Evolutionary conservation across 1,140 invertebrate genomes (phyloP), one percentile per base, ranked within the genome.

Genomic region (Drosophila pandora): DNA sequence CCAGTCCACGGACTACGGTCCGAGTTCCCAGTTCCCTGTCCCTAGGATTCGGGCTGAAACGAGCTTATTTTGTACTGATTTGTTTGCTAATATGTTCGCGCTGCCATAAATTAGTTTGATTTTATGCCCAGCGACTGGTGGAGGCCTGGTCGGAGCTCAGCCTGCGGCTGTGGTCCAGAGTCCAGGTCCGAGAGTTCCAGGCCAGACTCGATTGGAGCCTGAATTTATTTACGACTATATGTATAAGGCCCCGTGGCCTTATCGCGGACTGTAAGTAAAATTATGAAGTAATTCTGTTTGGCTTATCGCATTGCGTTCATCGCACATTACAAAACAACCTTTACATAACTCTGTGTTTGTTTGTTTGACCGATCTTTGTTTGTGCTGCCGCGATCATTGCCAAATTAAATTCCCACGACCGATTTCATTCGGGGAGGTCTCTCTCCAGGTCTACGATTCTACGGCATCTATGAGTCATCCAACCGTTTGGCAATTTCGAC

Each of bases 91-190:
- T 88, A 88, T 73, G 83, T 83, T 89, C 68, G 83, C 84, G 79
- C 76, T 88, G 83, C 83, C 84, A 88, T 88, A 88, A 88, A 88
- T 88, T 88, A 89, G 83, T 88, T 88, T 79, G 83, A 88, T 88
- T 83, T 88, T 79, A 74, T 73, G 76, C 73, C 59, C 63, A 64
- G 49, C 62, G 63, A 83, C 65, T 59, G 71, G 34, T 58, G 65
- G 67, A 77, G 78, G 67, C 64, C 59, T 53, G 47, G 9, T 10
- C 13, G 67, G 64, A 59, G 62, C 41, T 47, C 12, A 41, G 71
- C 55, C 54, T 23, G 57, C 13, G 72, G 73, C 81, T 48, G 23
- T 54, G 22, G 50, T 39, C 39, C 52, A 3, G 41, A 43, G n/a
- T 21, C 41, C 13, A 9, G 13, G 7, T 2, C 43, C 7, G 17